Evolutionary conservation across 2,797 vertebrate species (phyloP), one percentile per base, ranked within the genome.

Genomic region (Eremophila alpestris): DNA sequence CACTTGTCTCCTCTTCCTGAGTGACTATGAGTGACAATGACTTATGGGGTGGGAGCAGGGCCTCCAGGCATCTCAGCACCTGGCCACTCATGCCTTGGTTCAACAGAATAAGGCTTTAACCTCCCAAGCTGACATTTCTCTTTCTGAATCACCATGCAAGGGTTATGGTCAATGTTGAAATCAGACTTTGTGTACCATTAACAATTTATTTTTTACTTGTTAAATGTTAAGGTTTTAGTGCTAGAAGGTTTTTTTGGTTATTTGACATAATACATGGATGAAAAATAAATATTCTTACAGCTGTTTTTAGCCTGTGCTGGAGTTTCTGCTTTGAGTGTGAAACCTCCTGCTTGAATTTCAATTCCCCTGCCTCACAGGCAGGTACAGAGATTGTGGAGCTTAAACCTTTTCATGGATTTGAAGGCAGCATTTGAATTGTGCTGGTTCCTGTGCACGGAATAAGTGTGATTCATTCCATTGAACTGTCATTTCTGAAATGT

Each of bases 401-500:
- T 74, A 79, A 91, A 84, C 29, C 52, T 93, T 83, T 91, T 69
- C 59, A 70, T 74, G 79, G 41, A 76, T 67, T 76, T 91, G 85
- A 83, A 88, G 59, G 60, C 65, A 67, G 46, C 27, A 22, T 80
- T 84, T 91, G 67, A 51, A 58, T 68, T 54, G 46, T 59, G 19
- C 84, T 87, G 21, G 23, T 86, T 88, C 55, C 62, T 83, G 24
- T 71, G 76, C 80, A 85, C 22, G 34, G 88, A 86, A 24, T 87
- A 75, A 83, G 65, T 54, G 71, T 87, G 88, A 80, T 89, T 94
- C 81, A 86, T 93, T 92, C 81, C 74, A 82, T 40, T 95, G 92
- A 95, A 93, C 54, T 92, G 68, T 90, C 94, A 95, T 83, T 95
- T 96, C 85, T 95, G 87, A 89, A 95, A 88, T 93, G 88, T 89